Evolutionary conservation across 2,797 vertebrate species (phyloP), one percentile per base, ranked within the genome.

Genomic region (Oceanodroma leucorhoa): DNA sequence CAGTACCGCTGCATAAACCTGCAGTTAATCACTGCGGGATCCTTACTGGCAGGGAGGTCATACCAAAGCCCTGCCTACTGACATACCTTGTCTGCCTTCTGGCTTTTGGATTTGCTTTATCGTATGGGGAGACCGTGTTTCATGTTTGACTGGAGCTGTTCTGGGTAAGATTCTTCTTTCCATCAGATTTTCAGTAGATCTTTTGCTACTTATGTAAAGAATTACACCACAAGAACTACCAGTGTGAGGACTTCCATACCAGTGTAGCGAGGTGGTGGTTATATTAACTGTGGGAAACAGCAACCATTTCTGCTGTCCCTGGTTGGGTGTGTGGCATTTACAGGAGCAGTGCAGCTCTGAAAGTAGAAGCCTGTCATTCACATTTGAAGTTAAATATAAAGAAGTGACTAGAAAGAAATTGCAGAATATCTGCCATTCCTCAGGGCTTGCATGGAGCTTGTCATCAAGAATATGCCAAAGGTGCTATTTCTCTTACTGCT

Each of bases 121-220:
- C n/a, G 2, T 15, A 1, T 0, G 10, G 41, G 6, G 15, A 65
- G 24, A 23, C 19, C 0, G 0, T 19, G 30, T 65, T 64, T 83
- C 11, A 6, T 5, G 1, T 43, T 40, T 60, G 30, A 9, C 24
- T 82, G 64, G 36, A 75, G 21, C 61, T 84, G 24, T 62, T 84
- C 11, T 3, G n/a, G 24, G 17, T 72, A 23, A n/a, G 20, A 40
- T 29, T 70, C 19, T 51, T 38, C 26, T 58, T 83, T 53, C 75
- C 19, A 12, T 14, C 16, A 18, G 19, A 27, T 15, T 19, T 53
- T 70, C 69, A 61, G 41, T 43, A 41, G 36, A 36, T 80, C 43
- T 79, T 82, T n/a, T 45, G 40, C 32, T 76, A 1, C 26, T 46
- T 51, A 9, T 0, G 1, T 32, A 7, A 41, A n/a, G 40, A 38